A percentile compares a stretch with the other conserved stretches of the same genome.
Conservation (phyloP, 2,797 vertebrate species). For the Cyprinella venusta region DNA sequence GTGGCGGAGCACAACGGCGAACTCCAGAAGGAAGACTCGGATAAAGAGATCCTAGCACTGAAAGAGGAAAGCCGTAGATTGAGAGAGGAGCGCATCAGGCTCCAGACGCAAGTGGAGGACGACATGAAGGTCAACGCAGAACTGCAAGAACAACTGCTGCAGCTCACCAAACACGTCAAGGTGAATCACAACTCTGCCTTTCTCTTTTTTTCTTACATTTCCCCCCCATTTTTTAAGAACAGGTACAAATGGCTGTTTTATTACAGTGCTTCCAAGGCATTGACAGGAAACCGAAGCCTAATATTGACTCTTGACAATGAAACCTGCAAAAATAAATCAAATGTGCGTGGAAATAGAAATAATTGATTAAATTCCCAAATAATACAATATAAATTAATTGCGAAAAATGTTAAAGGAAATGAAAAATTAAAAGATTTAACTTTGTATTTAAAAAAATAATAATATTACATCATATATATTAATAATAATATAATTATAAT, state of each 20-base stretch:
- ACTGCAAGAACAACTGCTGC: slow-evolving; percentile 84
- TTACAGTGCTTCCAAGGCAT: not conserved
- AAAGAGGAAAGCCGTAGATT: slow-evolving; percentile 83
- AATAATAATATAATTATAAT: no score
- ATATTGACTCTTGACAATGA: not conserved
- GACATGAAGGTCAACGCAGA: slow-evolving; percentile 69
- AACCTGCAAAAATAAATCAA: not conserved
- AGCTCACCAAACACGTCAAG: slow-evolving; percentile 86
- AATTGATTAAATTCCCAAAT: not conserved
- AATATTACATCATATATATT: no score
- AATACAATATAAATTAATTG: not conserved
- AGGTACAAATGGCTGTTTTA: not conserved
- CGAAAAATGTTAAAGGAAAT: no score
- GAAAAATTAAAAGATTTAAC: no score
- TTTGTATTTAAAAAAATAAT: no score
- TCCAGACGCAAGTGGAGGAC: slow-evolving; percentile 81
- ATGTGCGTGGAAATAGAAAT: not conserved
- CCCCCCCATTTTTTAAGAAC: not conserved
- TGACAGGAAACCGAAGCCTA: not conserved
- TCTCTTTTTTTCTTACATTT: not conserved
- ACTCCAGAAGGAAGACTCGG: slow-evolving; percentile 84
- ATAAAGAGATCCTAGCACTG: slow-evolving; percentile 81
- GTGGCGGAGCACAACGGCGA: slow-evolving; percentile 89
- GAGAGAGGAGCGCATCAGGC: slow-evolving; percentile 79
- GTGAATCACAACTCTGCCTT: slow-evolving; percentile 59